phyloP scores from a whole-genome alignment of 2,113 vertebrate species.

The Ramphastos sulfuratus region DNA sequence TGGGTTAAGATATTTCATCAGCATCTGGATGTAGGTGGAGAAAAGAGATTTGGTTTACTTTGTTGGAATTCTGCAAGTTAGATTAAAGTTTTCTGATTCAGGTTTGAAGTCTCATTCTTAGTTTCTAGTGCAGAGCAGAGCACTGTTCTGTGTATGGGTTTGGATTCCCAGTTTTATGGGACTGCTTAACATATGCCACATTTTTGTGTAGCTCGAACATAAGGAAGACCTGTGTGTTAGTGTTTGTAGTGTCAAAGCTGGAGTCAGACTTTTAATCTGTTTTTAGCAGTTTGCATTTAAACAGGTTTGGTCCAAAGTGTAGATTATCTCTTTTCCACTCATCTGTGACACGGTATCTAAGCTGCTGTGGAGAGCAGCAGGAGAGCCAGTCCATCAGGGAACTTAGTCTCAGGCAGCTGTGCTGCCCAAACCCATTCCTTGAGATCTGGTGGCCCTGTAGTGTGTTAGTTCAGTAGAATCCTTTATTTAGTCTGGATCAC shows the following conservation, averaged over 20 bases:
- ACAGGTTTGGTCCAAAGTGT: neutral
- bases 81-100: neutral
- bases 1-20: neutral
- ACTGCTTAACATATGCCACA: neutral
- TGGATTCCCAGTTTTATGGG: neutral
- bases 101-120: neutral
- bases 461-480: neutral
- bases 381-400: neutral
- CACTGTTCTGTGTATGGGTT: neutral
- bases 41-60: neutral
- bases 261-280: neutral
- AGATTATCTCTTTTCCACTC: fast-evolving
- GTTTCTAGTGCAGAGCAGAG: neutral
- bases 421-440: neutral
- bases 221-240: neutral
- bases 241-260: neutral
- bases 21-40: neutral
- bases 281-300: neutral
- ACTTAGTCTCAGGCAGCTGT: neutral
- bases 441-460: neutral
- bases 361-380: neutral
- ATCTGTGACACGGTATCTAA: neutral
- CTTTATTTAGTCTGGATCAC: neutral
- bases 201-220: neutral
- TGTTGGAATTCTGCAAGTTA: neutral